Evolutionary conservation across 2,888 invertebrate genomes (phyloP).

Genomic region (Taenaris catops): DNA sequence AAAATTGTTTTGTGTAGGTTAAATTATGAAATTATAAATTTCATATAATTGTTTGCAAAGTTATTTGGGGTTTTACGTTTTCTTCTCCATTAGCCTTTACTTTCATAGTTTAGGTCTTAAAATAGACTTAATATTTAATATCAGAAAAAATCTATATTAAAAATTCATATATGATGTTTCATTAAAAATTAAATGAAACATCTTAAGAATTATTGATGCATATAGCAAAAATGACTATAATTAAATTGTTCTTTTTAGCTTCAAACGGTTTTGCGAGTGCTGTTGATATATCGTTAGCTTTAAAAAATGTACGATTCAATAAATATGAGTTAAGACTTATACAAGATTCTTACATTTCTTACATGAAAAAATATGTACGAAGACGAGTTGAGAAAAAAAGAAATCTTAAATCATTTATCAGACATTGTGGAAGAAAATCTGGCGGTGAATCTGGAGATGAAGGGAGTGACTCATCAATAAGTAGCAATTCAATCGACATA

Average conservation of each 20-base stretch:
- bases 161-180: too few relatives aligned
- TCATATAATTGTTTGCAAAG: too few relatives aligned
- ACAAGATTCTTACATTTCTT: constrained; percentile 41
- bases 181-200: too few relatives aligned
- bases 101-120: too few relatives aligned
- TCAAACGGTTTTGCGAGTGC: constrained; percentile 46
- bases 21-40: too few relatives aligned
- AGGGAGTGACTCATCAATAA: constrained; percentile 55
- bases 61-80: too few relatives aligned
- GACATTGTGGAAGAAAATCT: constrained; percentile 35
- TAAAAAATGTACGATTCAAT: constrained; percentile 44
- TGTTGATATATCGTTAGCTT: constrained; percentile 43
- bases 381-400: constrained; percentile 45
- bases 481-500: constrained; percentile 45
- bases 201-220: too few relatives aligned
- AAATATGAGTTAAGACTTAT: constrained; percentile 45
- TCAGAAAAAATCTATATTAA: too few relatives aligned
- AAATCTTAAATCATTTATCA: constrained; percentile 38
- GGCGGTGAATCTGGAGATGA: constrained; percentile 54
- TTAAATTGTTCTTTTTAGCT: not conserved
- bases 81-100: too few relatives aligned
- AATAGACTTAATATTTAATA: too few relatives aligned
- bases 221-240: too few relatives aligned
- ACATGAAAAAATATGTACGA: constrained; percentile 34
- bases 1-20: too few relatives aligned